Evolutionary conservation across 2,888 invertebrate genomes (phyloP), one percentile per base, ranked within the genome.

Genomic region (Frankliniella fusca): DNA sequence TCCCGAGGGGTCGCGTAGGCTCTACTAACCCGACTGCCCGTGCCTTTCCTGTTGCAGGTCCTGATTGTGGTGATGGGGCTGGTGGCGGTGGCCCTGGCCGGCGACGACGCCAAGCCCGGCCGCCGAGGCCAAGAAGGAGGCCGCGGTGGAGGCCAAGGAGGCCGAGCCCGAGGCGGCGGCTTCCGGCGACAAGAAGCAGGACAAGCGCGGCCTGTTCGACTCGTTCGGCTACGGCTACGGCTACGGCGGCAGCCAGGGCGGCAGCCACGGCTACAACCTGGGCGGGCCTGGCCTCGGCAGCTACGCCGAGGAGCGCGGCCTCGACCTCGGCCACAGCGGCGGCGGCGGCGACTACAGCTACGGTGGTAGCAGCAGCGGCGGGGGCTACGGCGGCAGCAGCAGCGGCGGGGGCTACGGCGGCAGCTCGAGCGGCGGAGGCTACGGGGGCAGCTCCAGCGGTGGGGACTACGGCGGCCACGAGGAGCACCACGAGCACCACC

Each of bases 401-500:
- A 65, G 80, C 7, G 80, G 80, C n/a, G n/a, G 70, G 10, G 50
- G 18, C 15, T 54, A 54, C 54, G 18, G 82, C 54, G 80, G 23
- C 70, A 23, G 70, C 70, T 9, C 23, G 23, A 23, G 70, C 70
- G 23, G 91, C 92, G 82, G 88, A 89, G 84, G 88, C 89, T 0
- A 88, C 87, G 15, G 88, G 88, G 84, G 83, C 65, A 84, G 85
- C 48, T 83, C 84, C 65, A 85, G 85, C 81, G 85, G 85, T 48
- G 84, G 85, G 27, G 85, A 86, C 81, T 86, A 88, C 81, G 86
- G 87, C 28, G 89, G 90, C 80, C 89, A 88, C 76, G 49, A 83
- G 83, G 89, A 89, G 61, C 90, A n/a, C 88, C 90, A 0, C 85
- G 88, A 18, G 81, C 89, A 89, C 88, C 92, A 89, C 88, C 93